Conservation (phyloP, 2,797 vertebrate species). For the Numenius phaeopus region DNA sequence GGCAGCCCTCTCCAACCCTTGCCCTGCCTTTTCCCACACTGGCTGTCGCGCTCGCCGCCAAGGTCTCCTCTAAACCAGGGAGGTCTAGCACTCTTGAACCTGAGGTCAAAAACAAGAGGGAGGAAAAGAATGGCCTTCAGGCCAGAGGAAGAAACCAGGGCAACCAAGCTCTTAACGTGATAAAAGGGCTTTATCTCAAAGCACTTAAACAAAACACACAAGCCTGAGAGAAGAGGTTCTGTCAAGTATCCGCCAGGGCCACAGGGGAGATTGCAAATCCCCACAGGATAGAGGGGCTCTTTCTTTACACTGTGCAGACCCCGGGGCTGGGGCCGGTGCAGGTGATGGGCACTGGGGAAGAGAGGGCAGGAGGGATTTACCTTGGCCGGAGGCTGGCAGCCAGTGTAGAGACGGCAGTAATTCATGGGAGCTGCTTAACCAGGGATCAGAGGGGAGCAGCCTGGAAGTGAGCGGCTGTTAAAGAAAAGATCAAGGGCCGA, state of each 20-base stretch:
- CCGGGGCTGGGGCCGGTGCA: not conserved
- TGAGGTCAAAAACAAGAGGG: slow-evolving; percentile 72
- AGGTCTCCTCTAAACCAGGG: slow-evolving; percentile 50
- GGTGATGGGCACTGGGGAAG: not conserved
- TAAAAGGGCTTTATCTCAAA: slow-evolving; percentile 76
- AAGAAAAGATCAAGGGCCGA: not conserved
- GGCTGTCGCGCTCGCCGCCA: not conserved
- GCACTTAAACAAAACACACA: slow-evolving; percentile 78
- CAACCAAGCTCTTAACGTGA: slow-evolving; percentile 69
- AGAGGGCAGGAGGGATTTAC: slow-evolving; percentile 8
- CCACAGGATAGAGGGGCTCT: not conserved
- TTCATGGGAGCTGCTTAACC: slow-evolving; percentile 30
- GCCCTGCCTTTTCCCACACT: slow-evolving; percentile 66
- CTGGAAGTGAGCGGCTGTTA: not conserved
- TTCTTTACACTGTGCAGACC: slow-evolving; percentile 9
- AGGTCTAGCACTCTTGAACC: slow-evolving; percentile 79
- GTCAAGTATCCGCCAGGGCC: slow-evolving; percentile 53
- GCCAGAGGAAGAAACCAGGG: slow-evolving; percentile 73
- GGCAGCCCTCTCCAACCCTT: not conserved
- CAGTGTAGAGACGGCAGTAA: not conserved
- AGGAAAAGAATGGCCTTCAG: slow-evolving; percentile 75
- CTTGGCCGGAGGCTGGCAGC: slow-evolving; percentile 11
- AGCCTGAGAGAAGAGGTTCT: slow-evolving; percentile 46
- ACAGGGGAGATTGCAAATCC: not conserved
- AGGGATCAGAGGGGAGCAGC: slow-evolving; percentile 31